Evolutionary conservation across 2,113 vertebrate species (phyloP).

Genomic region (Epinephelus cyanopodus): DNA sequence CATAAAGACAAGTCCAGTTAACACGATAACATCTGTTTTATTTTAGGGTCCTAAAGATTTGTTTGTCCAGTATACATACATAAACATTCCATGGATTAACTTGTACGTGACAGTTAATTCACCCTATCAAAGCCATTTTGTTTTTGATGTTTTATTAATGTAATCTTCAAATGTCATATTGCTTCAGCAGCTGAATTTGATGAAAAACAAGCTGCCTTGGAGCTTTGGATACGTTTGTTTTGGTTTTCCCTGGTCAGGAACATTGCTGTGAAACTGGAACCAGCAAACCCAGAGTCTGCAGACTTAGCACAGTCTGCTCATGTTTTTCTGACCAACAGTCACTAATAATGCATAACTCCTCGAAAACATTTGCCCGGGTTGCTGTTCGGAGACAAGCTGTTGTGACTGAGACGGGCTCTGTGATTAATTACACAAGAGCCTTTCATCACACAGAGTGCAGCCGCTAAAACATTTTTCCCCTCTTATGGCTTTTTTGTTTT

Average conservation of each 20-base stretch:
- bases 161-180: conserved; percentile 12
- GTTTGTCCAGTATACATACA: neutral
- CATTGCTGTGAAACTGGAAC: conserved; percentile 36
- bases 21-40: conserved; percentile 6
- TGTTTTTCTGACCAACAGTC: conserved; percentile 40
- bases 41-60: neutral
- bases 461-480: conserved; percentile 6
- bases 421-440: conserved; percentile 37
- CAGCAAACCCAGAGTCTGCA: conserved; percentile 26
- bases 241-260: conserved; percentile 23
- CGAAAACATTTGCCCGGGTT: conserved; percentile 7
- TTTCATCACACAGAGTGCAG: conserved; percentile 10
- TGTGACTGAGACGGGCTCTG: conserved; percentile 22
- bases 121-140: neutral
- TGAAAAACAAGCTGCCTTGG: conserved; percentile 15
- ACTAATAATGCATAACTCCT: conserved; percentile 44
- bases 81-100: neutral
- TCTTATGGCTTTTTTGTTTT: neutral
- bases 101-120: neutral
- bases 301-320: conserved; percentile 19
- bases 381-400: conserved; percentile 31
- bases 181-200: conserved; percentile 25
- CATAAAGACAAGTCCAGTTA: neutral
- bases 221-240: conserved; percentile 41
- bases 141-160: conserved; percentile 11